Percentiles rank a stretch among this genome's conserved stretches.
Conservation (phyloP, 1,140 invertebrate genomes). For the Nasonia longicornis region DNA sequence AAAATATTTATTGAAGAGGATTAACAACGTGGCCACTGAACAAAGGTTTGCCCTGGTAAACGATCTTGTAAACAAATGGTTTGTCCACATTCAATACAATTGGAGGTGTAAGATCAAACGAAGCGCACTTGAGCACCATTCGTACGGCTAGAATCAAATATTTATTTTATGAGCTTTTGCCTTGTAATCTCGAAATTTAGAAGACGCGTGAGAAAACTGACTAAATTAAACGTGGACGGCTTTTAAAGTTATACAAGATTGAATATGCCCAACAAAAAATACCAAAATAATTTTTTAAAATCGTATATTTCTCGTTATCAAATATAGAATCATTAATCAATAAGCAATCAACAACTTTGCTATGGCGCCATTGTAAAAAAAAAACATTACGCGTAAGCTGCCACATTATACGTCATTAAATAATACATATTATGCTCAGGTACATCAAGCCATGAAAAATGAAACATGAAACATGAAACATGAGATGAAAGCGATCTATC, state of each 20-base stretch:
- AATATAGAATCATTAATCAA: no score
- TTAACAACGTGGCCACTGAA: slow-evolving; percentile 12
- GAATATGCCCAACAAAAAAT: no score
- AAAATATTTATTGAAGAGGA: not conserved
- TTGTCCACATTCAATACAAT: slow-evolving; percentile 5
- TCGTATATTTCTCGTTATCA: no score
- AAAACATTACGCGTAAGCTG: not conserved
- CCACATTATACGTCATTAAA: not conserved
- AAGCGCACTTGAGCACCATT: not conserved
- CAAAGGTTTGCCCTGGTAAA: slow-evolving; percentile 15
- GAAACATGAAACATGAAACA: not conserved
- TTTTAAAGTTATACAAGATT: no score
- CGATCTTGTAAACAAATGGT: slow-evolving; percentile 38
- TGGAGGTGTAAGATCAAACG: not conserved
- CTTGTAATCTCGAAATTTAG: no score
- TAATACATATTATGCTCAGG: not conserved
- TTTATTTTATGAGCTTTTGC: not conserved
- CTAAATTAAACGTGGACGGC: no score
- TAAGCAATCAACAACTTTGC: no score
- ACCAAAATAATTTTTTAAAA: no score
- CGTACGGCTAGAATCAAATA: slow-evolving; percentile 24
- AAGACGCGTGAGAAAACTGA: no score
- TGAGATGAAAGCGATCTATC: not conserved
- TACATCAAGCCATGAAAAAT: no score
- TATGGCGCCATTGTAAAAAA: not conserved